Conservation (phyloP, 2,888 invertebrate genomes). For the Sphecodes monilicornis region DNA sequence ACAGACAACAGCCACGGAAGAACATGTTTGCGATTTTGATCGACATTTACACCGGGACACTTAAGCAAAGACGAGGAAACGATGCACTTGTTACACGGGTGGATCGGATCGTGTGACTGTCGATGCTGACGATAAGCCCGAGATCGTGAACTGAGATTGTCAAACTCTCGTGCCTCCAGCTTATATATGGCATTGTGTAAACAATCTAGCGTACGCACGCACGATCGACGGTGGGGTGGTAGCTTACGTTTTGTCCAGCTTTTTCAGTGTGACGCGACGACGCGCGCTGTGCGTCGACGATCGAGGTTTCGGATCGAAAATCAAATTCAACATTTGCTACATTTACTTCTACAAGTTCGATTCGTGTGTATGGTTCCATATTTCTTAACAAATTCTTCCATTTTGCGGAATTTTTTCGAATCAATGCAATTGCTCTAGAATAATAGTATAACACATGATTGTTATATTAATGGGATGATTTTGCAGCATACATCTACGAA, state of each 20-base stretch:
- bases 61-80: neutral
- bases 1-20: constrained; percentile 26
- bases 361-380: too few species aligned
- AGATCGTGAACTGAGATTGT: constrained; percentile 82
- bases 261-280: constrained; percentile 46
- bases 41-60: neutral
- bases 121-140: constrained; percentile 73
- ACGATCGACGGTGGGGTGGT: constrained; percentile 73
- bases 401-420: too few species aligned
- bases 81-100: neutral
- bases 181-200: constrained; percentile 83
- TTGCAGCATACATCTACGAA: too few species aligned
- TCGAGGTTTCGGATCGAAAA: neutral
- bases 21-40: constrained; percentile 36
- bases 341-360: too few species aligned
- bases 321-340: neutral
- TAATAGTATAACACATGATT: too few species aligned
- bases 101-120: constrained; percentile 3
- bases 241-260: constrained; percentile 76
- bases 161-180: constrained; percentile 81
- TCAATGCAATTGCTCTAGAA: too few species aligned
- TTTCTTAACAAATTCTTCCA: too few species aligned
- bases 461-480: too few species aligned
- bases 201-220: constrained; percentile 79
- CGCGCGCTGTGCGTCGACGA: constrained; percentile 30